Percentiles rank a stretch among this genome's conserved stretches.
These are phyloP conservation scores for Coptodon bakossiorum DNA, from an alignment of 2,113 vertebrate genomes.

Conservation along the genomic window DNA sequence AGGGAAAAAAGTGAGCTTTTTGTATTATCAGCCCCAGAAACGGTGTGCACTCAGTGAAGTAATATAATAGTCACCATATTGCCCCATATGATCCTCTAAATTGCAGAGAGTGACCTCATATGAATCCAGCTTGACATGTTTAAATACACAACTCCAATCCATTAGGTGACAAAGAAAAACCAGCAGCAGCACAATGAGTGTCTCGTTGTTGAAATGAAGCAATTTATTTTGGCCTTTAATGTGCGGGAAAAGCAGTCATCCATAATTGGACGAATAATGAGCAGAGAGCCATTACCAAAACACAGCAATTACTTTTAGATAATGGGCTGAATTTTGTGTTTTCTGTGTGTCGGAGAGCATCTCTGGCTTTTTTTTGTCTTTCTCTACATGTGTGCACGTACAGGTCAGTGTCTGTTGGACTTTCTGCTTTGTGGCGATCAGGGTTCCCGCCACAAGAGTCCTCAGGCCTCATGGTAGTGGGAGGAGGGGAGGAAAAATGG, in stretches of 20 bases:
- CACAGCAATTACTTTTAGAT: slow-evolving; percentile 19
- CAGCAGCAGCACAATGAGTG: not conserved
- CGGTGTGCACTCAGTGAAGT: not conserved
- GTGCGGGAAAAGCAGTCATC: not conserved
- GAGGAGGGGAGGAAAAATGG: not conserved
- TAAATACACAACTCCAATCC: not conserved
- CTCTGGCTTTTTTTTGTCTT: not conserved
- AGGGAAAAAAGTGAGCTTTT: not conserved
- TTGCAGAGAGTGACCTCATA: not conserved
- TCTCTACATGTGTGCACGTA: not conserved
- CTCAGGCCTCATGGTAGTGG: not conserved
- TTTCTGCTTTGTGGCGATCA: not conserved
- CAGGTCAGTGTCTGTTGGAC: not conserved
- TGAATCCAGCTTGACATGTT: not conserved
- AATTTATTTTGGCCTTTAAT: slow-evolving; percentile 26
- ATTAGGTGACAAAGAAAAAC: not conserved
- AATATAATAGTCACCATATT: not conserved
- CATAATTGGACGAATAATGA: slow-evolving; percentile 19
- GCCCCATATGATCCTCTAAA: not conserved
- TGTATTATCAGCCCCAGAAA: not conserved
- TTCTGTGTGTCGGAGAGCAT: not conserved
- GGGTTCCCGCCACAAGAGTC: not conserved
- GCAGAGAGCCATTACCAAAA: not conserved
- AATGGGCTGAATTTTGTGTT: not conserved
- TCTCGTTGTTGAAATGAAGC: not conserved